Conservation (phyloP, 2,888 invertebrate species). For the Uropetala carovei region DNA sequence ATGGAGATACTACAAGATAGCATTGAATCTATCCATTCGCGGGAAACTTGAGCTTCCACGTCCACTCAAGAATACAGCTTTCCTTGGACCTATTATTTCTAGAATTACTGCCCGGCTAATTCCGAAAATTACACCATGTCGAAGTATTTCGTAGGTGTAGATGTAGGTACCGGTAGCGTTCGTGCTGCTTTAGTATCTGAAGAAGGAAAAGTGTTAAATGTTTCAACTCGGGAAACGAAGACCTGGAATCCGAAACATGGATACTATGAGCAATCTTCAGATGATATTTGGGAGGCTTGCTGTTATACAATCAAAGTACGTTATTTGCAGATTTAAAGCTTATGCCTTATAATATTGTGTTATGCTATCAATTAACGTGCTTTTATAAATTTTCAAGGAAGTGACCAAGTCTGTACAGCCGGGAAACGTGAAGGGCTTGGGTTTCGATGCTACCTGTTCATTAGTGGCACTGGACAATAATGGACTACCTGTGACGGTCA, state of each 20-base stretch:
- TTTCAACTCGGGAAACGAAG: slow-evolving; percentile 81
- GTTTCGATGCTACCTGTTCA: slow-evolving; percentile 98
- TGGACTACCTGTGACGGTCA: slow-evolving; percentile 84
- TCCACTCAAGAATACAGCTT: not conserved
- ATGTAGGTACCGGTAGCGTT: slow-evolving; percentile 95
- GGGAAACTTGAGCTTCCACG: slow-evolving; percentile 40
- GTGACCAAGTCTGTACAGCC: slow-evolving; percentile 78
- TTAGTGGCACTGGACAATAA: slow-evolving; percentile 87
- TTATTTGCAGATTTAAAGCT: not conserved
- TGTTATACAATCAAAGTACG: slow-evolving; percentile 86
- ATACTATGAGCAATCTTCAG: slow-evolving; percentile 93
- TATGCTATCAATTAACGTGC: slow-evolving; percentile 59
- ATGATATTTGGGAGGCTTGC: slow-evolving; percentile 90
- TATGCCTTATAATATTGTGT: slow-evolving; percentile 39
- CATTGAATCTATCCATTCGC: not conserved
- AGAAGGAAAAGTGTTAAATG: slow-evolving; percentile 82
- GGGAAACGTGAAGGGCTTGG: slow-evolving; percentile 86
- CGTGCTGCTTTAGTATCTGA: slow-evolving; percentile 88
- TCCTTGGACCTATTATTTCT: not conserved
- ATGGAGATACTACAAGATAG: slow-evolving; percentile 20
- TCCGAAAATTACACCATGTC: not conserved
- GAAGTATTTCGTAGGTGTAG: slow-evolving; percentile 88
- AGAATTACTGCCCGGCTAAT: not conserved
- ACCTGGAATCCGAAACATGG: slow-evolving; percentile 87
- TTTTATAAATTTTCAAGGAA: slow-evolving; percentile 76